Percentiles rank a stretch among this genome's conserved stretches.
These are phyloP conservation scores for Burhinus bistriatus DNA, from an alignment of 2,113 vertebrate genomes.

Conservation along the genomic window DNA sequence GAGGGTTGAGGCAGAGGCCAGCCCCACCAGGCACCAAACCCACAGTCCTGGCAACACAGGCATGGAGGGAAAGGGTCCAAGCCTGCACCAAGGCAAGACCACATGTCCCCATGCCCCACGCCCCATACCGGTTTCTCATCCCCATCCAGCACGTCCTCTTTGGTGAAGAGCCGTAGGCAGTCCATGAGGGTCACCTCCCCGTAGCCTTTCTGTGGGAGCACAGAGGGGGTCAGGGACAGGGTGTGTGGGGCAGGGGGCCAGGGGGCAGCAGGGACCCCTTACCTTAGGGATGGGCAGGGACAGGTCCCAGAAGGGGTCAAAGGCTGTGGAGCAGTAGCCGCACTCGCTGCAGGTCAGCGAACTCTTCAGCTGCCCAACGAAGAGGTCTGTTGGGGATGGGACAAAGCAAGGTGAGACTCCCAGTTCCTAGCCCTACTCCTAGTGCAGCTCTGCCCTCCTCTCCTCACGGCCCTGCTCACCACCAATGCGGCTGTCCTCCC, in stretches of 20 bases:
- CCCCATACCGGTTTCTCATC: constrained; percentile 90
- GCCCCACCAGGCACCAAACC: accelerated
- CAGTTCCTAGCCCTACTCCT: accelerated
- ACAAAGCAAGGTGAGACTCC: background rate
- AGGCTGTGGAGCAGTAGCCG: constrained; percentile 91
- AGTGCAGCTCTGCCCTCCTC: background rate
- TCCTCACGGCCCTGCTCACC: constrained; percentile 72
- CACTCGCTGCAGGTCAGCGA: constrained; percentile 91
- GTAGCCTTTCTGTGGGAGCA: constrained; percentile 76
- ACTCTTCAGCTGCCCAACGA: constrained; percentile 96
- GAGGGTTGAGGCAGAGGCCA: background rate
- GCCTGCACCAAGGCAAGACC: background rate
- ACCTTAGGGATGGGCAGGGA: constrained; percentile 95
- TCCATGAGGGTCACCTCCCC: constrained; percentile 90
- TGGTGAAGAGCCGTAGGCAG: constrained; percentile 92
- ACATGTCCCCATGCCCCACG: accelerated
- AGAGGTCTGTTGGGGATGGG: constrained; percentile 80
- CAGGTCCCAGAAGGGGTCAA: constrained; percentile 97
- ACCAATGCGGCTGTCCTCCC: constrained; percentile 93
- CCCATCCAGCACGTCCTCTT: constrained; percentile 92
- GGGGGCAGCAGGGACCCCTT: background rate
- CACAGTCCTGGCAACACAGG: background rate
- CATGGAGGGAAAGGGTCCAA: background rate
- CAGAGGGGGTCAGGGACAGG: background rate
- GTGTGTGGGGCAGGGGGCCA: accelerated